Evolutionary conservation across 2,113 vertebrate genomes (phyloP), one percentile per base, ranked within the genome.

Genomic region (Megaceryle maxima): DNA sequence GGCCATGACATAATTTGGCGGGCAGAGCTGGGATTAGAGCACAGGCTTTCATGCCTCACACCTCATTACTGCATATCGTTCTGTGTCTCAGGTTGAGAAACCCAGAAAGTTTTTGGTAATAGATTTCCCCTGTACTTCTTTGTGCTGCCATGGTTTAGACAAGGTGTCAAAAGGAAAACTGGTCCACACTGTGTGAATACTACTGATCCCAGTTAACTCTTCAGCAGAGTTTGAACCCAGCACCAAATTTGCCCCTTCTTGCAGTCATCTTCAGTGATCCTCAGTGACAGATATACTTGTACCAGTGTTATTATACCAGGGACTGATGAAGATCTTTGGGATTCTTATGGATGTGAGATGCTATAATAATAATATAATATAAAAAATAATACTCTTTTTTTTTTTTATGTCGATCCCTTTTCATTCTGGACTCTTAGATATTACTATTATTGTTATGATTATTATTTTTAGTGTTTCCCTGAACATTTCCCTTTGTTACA

Each of bases 1-100:
- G 88, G 90, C 95, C 95, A 95, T 87, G 88, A 87, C 83, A 93
- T 78, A 94, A 96, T 96, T 95, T 94, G 87, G 95, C 16, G 41
- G 90, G 88, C 81, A 92, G 94, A 92, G 37, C 83, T 57, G 67
- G 94, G 91, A 92, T 93, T 83, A 93, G 44, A 94, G 74, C 8
- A 0, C 21, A 55, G 53, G 51, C 91, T 96, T 96, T 93, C 74
- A 78, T 76, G 80, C 80, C 76, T 93, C 83, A 55, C 90, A 79
- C 86, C 89, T 96, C 89, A 94, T 97, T 95, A 96, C 87, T 76
- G 89, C 73, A 76, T 66, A 87, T 79, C 2, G 4, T 25, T 89
- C 92, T 93, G 57, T 79, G 73, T 96, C 72, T 79, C 81, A 76
- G 69, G 66, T 59, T 78, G 86, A 62, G 74, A 84, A 88, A 79